Base-by-base conservation (phyloP, 2,113 vertebrate genomes). In the Myotis yumanensis region DNA sequence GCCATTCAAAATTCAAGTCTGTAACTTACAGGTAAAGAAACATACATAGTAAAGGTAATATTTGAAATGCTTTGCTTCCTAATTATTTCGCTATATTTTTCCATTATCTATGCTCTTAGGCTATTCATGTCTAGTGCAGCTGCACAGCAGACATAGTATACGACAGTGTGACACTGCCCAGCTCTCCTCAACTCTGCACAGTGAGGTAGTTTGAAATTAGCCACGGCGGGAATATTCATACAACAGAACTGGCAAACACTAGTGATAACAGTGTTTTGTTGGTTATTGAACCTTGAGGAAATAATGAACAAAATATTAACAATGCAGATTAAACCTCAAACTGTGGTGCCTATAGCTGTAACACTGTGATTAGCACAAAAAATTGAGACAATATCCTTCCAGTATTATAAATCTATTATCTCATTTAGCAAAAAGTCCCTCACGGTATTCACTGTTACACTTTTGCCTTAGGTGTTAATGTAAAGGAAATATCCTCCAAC, bases 281-380 rank as follows among this genome's bases (percentile, higher is more conserved):
- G 22, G 66, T 59, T 86, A 82, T 85, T 28, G 64, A 68, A 7
- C 9, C 54, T 68, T 86, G 73, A 95, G 23, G 57, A 90, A 94
- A 54, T 59, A 14, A 80, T 23, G 35, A n/a, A 69, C 28, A 89
- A 86, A 88, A 91, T 68, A 28, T 40, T 71, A 71, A 83, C 35
- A 43, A 28, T 18, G 18, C 12, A 88, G 11, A 46, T 69, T 57
- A 79, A 84, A 93, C 40, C 68, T 90, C 90, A 80, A 72, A 72
- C 3, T 54, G 30, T 77, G n/a, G 48, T 76, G 2, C n/a, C 18
- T 72, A 5, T 40, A 85, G 51, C 52, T 85, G 12, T 73, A 66
- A 90, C 8, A 68, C 6, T 75, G 66, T 87, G 15, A 71, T n/a
- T 2, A 91, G 52, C 54, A 46, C 14, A 51, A 37, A 52, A 91